Base-by-base conservation (phyloP, 2,888 invertebrate genomes). In the Drosophila antonietae region DNA sequence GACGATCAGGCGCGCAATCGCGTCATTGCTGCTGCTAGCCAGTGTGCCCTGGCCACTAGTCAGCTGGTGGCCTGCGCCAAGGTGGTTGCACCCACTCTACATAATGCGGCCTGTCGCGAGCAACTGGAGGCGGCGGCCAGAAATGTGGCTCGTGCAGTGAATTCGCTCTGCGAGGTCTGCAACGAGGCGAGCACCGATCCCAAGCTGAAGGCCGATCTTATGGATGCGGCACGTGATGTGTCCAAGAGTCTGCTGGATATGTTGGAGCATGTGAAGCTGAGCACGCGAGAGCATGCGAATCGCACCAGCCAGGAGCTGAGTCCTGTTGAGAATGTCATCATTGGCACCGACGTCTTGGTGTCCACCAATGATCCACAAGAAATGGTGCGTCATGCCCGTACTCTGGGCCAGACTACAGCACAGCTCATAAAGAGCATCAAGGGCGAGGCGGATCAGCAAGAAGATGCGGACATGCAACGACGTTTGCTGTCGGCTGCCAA, bases 1-100 rank as follows among this genome's bases (percentile, higher is more conserved):
- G 97, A 97, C 83, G 93, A 93, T 44, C 92, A 93, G 35, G 91
- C 91, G 2, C 89, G 93, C 8, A 93, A 93, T 79, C 90, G 91
- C 84, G 98, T 99, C 53, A 99, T 99, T 82, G 97, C 97, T 0
- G 97, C 98, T 0, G 99, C 99, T 1, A 99, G 99, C 0, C 97
- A 98, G 92, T 98, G 98, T 92, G 99, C 99, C 0, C 94, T 99
- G 47, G 98, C 99, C 8, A 99, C 99, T 7, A 99, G 99, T 46
- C 99, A 99, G 91, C 94, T 99, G 3, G 99, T 99, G 0, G 99
- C 99, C 0, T 98, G 98, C 90, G 97, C 99, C 20, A 98, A 99
- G 94, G 97, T 97, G 61, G 97, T 97, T 8, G 97, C 97, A 0
- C 97, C 97, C 0, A 97, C 97, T 0, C 93, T 97, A 4, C 95